Conservation (phyloP, 2,797 vertebrate genomes). For the Amblyraja radiata region DNA sequence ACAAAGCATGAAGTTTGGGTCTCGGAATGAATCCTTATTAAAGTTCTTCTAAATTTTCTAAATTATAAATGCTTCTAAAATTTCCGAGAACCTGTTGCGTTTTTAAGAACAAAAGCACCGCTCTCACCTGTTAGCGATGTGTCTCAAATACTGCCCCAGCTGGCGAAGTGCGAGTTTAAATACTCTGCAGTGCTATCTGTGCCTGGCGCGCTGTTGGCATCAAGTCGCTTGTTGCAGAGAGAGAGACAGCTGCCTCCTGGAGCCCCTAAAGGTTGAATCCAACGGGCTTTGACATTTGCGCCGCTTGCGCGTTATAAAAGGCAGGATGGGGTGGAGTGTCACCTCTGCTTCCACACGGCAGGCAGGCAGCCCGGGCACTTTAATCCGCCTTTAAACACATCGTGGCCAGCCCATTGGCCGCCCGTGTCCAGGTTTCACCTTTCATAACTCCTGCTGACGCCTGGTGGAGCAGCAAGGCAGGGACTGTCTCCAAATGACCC, state of each 20-base stretch:
- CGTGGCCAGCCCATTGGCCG: slow-evolving; percentile 62
- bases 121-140: not conserved
- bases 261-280: not conserved
- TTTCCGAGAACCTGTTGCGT: not conserved
- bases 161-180: not conserved
- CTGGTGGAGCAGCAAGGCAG: not conserved
- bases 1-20: not conserved
- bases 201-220: not conserved
- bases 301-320: not conserved
- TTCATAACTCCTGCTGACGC: slow-evolving; percentile 28
- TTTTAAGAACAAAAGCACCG: not conserved
- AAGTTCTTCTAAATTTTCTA: too few species aligned
- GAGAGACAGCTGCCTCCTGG: not conserved
- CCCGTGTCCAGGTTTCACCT: slow-evolving; percentile 38
- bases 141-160: not conserved
- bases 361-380: slow-evolving; percentile 23
- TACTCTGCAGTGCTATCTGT: not conserved
- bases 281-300: not conserved
- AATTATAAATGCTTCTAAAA: too few species aligned
- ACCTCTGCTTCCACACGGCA: slow-evolving; percentile 36
- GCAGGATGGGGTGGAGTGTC: not conserved
- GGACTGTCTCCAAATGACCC: not conserved
- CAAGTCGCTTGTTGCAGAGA: not conserved
- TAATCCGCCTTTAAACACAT: slow-evolving; percentile 59
- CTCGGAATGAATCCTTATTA: not conserved